Percentiles rank a stretch among this genome's conserved stretches.
phyloP scores from a whole-genome alignment of 2,888 invertebrate genomes.

The Nemapogon koenigi region DNA sequence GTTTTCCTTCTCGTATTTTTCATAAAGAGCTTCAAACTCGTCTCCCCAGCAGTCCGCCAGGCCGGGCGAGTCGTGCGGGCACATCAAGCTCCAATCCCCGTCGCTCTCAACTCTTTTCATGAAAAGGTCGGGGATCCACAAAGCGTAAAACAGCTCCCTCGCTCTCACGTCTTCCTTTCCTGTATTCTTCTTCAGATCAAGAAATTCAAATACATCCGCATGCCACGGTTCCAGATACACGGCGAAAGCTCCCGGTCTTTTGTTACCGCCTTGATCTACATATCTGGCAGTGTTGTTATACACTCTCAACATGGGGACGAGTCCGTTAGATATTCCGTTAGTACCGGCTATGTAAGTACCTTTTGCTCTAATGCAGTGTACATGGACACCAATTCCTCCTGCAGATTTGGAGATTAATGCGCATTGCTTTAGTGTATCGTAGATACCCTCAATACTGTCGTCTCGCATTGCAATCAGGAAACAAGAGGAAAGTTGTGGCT shows the following conservation, averaged over 20 bases:
- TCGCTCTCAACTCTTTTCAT: slow-evolving; percentile 92
- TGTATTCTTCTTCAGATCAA: slow-evolving; percentile 94
- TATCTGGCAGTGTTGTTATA: slow-evolving; percentile 96
- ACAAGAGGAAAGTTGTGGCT: slow-evolving; percentile 94
- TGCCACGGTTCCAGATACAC: slow-evolving; percentile 99
- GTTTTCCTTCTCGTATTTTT: slow-evolving; percentile 83
- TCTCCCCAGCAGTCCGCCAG: slow-evolving; percentile 94
- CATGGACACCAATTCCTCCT: slow-evolving; percentile 96
- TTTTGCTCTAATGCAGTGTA: slow-evolving; percentile 92
- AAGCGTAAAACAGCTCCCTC: slow-evolving; percentile 93
- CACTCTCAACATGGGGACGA: slow-evolving; percentile 94
- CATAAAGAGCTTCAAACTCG: slow-evolving; percentile 89
- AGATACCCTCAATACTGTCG: slow-evolving; percentile 96
- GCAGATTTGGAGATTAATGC: slow-evolving; percentile 96
- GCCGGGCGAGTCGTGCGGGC: slow-evolving; percentile 92
- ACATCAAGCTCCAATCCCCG: slow-evolving; percentile 94
- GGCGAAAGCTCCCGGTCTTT: slow-evolving; percentile 97
- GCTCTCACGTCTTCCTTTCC: slow-evolving; percentile 95
- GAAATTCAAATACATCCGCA: slow-evolving; percentile 93
- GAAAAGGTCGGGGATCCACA: slow-evolving; percentile 99
- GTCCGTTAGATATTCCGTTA: slow-evolving; percentile 92
- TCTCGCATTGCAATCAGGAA: slow-evolving; percentile 93
- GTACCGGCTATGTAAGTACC: slow-evolving; percentile 94
- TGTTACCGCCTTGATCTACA: slow-evolving; percentile 98
- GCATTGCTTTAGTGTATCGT: slow-evolving; percentile 89